phyloP scores from a whole-genome alignment of 2,888 invertebrate genomes.

The Tetropium fuscum region DNA sequence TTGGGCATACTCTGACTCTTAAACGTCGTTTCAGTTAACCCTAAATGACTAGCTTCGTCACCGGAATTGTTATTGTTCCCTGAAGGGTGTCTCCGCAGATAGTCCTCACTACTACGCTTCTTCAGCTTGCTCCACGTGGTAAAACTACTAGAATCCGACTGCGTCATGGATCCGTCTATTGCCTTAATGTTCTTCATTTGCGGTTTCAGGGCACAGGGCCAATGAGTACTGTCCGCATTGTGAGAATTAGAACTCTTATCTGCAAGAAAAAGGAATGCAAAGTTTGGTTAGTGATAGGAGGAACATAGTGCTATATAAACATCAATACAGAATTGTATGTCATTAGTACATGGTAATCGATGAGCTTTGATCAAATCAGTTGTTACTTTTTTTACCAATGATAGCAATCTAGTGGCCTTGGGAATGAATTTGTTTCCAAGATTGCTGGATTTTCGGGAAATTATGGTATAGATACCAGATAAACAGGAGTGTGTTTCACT shows the following conservation, averaged over 20 bases:
- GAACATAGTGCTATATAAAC: too few species aligned
- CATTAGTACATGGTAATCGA: too few species aligned
- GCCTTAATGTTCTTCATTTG: slow-evolving; percentile 51
- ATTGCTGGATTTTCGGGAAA: too few species aligned
- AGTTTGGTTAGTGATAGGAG: slow-evolving; percentile 13
- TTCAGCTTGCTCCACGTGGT: slow-evolving; percentile 91
- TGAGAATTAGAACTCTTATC: slow-evolving; percentile 47
- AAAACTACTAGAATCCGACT: slow-evolving; percentile 85
- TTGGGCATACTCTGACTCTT: slow-evolving; percentile 88
- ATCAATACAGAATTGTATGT: too few species aligned
- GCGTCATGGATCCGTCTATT: slow-evolving; percentile 82
- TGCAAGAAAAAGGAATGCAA: too few species aligned
- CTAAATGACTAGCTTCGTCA: slow-evolving; percentile 70
- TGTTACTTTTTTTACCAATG: too few species aligned
- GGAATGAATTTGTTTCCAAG: too few species aligned
- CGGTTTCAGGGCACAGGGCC: slow-evolving; percentile 49
- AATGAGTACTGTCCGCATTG: slow-evolving; percentile 53
- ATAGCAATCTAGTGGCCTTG: too few species aligned
- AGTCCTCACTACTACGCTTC: slow-evolving; percentile 75
- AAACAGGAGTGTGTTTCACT: too few species aligned
- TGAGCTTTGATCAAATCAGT: too few species aligned
- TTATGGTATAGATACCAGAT: too few species aligned
- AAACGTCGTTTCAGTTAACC: slow-evolving; percentile 69
- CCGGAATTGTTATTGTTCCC: slow-evolving; percentile 71
- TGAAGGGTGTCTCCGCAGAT: slow-evolving; percentile 80